Base-by-base conservation (phyloP, 1,140 invertebrate species). In the Hylaeus anthracinus region DNA sequence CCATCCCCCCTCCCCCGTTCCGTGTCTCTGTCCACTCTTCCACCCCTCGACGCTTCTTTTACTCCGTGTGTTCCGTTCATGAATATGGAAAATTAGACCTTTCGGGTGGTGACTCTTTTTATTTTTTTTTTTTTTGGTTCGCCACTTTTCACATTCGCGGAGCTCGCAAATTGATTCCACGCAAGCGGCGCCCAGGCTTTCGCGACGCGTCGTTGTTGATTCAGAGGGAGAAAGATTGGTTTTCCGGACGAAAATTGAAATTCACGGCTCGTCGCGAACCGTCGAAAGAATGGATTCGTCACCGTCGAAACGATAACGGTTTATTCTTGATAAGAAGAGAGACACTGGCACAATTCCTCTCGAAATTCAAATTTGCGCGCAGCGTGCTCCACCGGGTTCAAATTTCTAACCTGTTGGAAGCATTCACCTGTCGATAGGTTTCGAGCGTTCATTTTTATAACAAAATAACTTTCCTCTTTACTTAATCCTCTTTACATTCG, bases 11-110 rank as follows among this genome's bases (percentile, higher is more conserved):
- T 45, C 37, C 15, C 61, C n/a, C n/a, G 26, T 26, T 26, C 26
- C 26, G 26, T 26, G 26, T 26, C 26, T 26, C 26, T 26, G 26
- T 26, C 26, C 26, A 26, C 26, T 26, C 10, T 51, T 51, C 39
- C n/a, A 15, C 12, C 10, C 8, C 6, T 9, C 9, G 14, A 41
- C 78, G 26, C 14, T 79, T 14, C 56, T 81, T 73, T 77, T 67
- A 12, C 41, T 51, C 51, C 5, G 43, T 26, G 61, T 14, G 43
- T 45, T 15, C 51, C 69, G 60, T 82, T 87, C 83, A 88, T 88
- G 86, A 88, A 88, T 88, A 88, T 88, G 86, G 87, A 88, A 88
- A 88, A 88, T 88, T 87, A 87, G 86, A 87, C 79, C 80, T 87
- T 82, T 86, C 79, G 65, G 45, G 55, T 37, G 72, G 58, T 55